Evolutionary conservation across 2,113 vertebrate genomes (phyloP).

Genomic region (Gobio gobio): DNA sequence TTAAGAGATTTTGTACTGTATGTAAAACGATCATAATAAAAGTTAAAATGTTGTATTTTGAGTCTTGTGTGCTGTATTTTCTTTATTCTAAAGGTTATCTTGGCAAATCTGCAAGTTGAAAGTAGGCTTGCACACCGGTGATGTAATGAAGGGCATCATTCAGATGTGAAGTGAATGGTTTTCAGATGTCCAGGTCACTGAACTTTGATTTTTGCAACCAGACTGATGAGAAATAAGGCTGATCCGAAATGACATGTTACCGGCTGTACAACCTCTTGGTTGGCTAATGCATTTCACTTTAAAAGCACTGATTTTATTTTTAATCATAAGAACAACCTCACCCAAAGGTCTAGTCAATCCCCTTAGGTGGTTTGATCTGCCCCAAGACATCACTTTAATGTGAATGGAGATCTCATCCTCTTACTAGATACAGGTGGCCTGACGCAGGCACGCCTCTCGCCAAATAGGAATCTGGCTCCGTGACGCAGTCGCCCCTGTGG

Average conservation of each 20-base stretch:
- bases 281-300: background rate
- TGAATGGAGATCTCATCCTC: conserved; percentile 41
- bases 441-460: conserved; percentile 10
- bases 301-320: conserved; percentile 7
- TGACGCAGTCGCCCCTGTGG: conserved; percentile 17
- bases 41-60: conserved; percentile 16
- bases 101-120: background rate
- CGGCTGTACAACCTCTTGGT: background rate
- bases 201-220: conserved; percentile 23
- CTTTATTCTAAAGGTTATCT: background rate
- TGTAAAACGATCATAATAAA: conserved; percentile 37
- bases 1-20: conserved; percentile 33
- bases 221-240: background rate
- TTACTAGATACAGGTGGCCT: conserved; percentile 28
- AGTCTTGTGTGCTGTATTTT: no score
- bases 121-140: background rate
- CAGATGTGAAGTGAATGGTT: background rate
- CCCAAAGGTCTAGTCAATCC: background rate
- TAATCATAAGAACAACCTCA: background rate
- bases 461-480: background rate
- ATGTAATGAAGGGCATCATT: background rate
- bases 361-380: background rate
- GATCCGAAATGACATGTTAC: background rate
- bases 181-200: conserved; percentile 17
- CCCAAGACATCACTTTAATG: conserved; percentile 12